Evolutionary conservation across 2,888 invertebrate genomes (phyloP).

Genomic region (Amphipoea lucens): DNA sequence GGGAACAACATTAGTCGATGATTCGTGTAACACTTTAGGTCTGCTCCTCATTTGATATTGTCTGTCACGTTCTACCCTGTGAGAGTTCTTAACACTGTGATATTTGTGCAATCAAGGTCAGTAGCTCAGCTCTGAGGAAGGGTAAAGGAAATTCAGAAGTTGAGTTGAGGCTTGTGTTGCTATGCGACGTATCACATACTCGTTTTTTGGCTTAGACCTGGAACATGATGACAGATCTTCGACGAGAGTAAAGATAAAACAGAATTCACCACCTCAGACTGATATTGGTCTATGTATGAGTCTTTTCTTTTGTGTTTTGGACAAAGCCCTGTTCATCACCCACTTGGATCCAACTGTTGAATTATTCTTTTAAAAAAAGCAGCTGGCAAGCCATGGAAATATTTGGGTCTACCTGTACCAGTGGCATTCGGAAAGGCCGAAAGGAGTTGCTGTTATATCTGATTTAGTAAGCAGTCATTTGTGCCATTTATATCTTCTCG

Average conservation of each 20-base stretch:
- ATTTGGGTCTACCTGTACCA: no score
- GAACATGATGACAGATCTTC: not conserved
- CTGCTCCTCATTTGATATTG: constrained; percentile 31
- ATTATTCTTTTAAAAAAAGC: not conserved
- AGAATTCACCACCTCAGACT: no score
- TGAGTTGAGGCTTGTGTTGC: not conserved
- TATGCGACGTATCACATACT: not conserved
- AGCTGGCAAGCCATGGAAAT: not conserved
- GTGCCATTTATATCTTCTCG: not conserved
- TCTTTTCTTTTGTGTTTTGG: not conserved
- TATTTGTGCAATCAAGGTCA: constrained; percentile 60
- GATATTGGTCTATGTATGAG: not conserved
- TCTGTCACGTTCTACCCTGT: constrained; percentile 40
- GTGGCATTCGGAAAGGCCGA: not conserved
- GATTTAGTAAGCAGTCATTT: not conserved
- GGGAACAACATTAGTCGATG: constrained; percentile 35
- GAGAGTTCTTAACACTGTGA: constrained; percentile 52
- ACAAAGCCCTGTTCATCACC: not conserved
- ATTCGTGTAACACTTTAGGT: constrained; percentile 24
- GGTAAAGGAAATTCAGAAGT: constrained; percentile 19
- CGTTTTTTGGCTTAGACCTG: not conserved
- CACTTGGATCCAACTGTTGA: not conserved
- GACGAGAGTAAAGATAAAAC: not conserved
- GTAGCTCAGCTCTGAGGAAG: not conserved
- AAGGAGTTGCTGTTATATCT: not conserved